phyloP scores from a whole-genome alignment of 1,140 invertebrate genomes.

The Saccostrea cuccullata region DNA sequence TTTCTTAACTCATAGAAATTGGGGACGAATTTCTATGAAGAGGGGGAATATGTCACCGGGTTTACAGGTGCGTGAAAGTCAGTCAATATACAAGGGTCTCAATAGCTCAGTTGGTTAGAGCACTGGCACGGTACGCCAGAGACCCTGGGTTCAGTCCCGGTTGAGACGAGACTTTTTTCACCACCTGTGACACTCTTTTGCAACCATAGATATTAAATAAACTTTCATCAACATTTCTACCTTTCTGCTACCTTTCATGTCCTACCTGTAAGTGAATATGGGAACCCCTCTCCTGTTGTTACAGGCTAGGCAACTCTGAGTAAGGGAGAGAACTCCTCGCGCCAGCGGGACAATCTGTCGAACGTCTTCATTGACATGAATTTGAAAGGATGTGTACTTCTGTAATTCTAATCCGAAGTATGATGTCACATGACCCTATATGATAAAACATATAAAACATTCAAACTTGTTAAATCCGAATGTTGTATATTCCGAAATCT shows the following conservation, averaged over 20 bases:
- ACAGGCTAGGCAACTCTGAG: constrained; percentile 88
- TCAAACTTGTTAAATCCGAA: no score
- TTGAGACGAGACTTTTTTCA: no score
- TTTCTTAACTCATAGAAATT: no score
- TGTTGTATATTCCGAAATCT: no score
- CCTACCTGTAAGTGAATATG: constrained; percentile 90
- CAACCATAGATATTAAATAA: not conserved
- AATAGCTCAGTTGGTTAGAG: no score
- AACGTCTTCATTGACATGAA: constrained; percentile 91
- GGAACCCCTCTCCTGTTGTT: constrained; percentile 92
- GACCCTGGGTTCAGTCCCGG: no score
- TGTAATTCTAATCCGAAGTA: constrained; percentile 93
- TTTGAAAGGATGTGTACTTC: constrained; percentile 92
- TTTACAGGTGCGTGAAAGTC: no score
- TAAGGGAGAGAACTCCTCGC: constrained; percentile 90
- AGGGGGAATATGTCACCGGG: no score
- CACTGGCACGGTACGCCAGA: no score
- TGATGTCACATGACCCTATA: constrained; percentile 95
- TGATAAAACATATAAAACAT: not conserved
- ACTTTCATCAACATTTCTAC: not conserved
- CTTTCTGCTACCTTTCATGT: not conserved
- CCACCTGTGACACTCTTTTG: no score
- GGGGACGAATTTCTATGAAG: no score
- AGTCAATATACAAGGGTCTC: no score
- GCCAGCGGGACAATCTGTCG: constrained; percentile 90